Conservation (phyloP, 2,797 vertebrate species). For the Spheniscus humboldti region DNA sequence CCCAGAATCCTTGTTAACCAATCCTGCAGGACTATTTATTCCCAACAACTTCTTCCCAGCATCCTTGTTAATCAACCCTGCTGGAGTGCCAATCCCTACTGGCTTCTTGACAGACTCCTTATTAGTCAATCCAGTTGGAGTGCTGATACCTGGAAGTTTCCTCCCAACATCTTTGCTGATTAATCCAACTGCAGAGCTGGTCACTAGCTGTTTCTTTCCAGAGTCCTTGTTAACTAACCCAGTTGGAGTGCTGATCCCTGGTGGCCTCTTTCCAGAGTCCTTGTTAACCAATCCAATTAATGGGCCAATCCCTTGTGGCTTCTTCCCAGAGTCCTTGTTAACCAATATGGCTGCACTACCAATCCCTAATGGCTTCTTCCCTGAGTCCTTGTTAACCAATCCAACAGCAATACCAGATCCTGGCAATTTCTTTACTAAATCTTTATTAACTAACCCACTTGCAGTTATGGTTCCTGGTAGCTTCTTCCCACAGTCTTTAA, state of each 20-base stretch:
- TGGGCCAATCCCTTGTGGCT: conserved; percentile 59
- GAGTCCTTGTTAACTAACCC: conserved; percentile 68
- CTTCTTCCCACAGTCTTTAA: conserved; percentile 75
- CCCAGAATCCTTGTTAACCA: conserved; percentile 69
- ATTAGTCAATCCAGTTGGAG: conserved; percentile 58
- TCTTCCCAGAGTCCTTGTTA: conserved; percentile 75
- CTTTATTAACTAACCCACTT: conserved; percentile 67
- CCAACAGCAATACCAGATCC: conserved; percentile 62
- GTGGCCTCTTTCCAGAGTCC: conserved; percentile 69
- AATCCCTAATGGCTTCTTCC: conserved; percentile 71
- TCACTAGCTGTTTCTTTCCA: conserved; percentile 68
- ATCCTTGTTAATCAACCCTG: conserved; percentile 68
- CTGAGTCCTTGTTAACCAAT: conserved; percentile 73
- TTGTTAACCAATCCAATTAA: conserved; percentile 71
- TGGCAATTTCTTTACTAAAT: conserved; percentile 73
- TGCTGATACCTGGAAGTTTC: conserved; percentile 56
- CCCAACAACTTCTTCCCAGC: conserved; percentile 69
- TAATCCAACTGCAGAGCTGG: conserved; percentile 66
- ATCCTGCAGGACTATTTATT: conserved; percentile 32
- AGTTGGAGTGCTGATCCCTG: conserved; percentile 63
- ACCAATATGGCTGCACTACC: conserved; percentile 69
- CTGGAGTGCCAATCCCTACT: conserved; percentile 58
- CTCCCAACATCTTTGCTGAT: conserved; percentile 73
- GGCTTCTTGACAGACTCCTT: conserved; percentile 73
- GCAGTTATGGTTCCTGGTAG: conserved; percentile 40